Percentiles rank a stretch among this genome's conserved stretches.
phyloP scores from a whole-genome alignment of 2,113 vertebrate genomes.

The Bolborhynchus lineola region DNA sequence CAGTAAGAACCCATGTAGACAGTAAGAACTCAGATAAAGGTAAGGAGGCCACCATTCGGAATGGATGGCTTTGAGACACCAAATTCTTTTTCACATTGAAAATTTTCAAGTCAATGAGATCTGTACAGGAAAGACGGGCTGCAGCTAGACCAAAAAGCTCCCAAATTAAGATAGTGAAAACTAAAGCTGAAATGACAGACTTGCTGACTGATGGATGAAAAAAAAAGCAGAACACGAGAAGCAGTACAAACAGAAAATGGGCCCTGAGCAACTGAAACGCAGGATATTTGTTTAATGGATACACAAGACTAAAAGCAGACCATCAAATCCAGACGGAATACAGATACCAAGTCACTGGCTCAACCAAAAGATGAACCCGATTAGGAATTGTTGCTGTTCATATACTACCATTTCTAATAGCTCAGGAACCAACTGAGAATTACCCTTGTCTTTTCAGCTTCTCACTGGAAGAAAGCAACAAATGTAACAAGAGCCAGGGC shows the following conservation, averaged over 20 bases:
- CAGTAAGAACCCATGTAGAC: background rate
- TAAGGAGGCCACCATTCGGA: background rate
- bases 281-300: background rate
- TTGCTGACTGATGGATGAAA: background rate
- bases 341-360: background rate
- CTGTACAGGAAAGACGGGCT: background rate
- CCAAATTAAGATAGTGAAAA: background rate
- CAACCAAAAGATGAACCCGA: accelerated
- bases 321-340: background rate
- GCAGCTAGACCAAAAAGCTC: background rate
- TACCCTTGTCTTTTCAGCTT: background rate
- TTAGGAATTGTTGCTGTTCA: accelerated
- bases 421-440: background rate
- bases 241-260: background rate
- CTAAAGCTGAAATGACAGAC: background rate
- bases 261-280: background rate
- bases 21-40: background rate
- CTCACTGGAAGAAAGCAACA: background rate
- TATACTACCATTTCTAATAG: background rate
- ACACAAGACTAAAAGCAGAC: background rate
- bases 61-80: background rate
- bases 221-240: background rate
- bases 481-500: background rate
- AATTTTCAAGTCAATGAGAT: background rate
- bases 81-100: background rate